Percentiles rank a stretch among this genome's conserved stretches.
These are phyloP conservation scores for Maniola jurtina DNA, from an alignment of 1,140 invertebrate species.

Conservation along the genomic window DNA sequence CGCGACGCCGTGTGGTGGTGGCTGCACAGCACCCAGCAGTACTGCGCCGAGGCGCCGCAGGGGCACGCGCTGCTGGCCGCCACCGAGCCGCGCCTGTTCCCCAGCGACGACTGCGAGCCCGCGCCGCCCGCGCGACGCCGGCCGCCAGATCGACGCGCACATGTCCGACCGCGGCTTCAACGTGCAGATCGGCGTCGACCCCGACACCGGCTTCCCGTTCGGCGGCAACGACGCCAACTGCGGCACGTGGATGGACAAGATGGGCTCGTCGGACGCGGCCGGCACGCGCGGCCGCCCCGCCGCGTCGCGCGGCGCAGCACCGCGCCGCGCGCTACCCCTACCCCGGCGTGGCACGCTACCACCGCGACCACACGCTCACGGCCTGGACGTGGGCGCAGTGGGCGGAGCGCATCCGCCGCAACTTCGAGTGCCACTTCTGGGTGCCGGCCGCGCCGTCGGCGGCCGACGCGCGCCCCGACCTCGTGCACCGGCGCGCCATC, in stretches of 20 bases:
- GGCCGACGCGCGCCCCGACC: slow-evolving; percentile 83
- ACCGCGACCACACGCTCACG: slow-evolving; percentile 82
- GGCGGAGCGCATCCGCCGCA: slow-evolving; percentile 88
- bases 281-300: slow-evolving; percentile 95
- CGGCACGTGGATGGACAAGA: slow-evolving; percentile 99
- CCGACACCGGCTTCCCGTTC: slow-evolving; percentile 96
- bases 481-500: slow-evolving; percentile 94
- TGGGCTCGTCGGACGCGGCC: slow-evolving; percentile 96
- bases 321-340: slow-evolving; percentile 87
- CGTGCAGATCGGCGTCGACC: slow-evolving; percentile 93
- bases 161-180: slow-evolving; percentile 97
- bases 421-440: slow-evolving; percentile 95
- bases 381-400: slow-evolving; percentile 91
- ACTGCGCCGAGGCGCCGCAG: slow-evolving; percentile 85
- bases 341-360: slow-evolving; percentile 85
- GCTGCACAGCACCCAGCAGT: slow-evolving; percentile 91
- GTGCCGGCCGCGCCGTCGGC: slow-evolving; percentile 81
- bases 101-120: slow-evolving; percentile 88
- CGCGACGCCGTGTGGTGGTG: slow-evolving; percentile 99
- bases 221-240: slow-evolving; percentile 98
- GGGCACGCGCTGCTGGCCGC: slow-evolving; percentile 85
- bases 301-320: slow-evolving; percentile 89
- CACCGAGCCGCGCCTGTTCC: slow-evolving; percentile 88
- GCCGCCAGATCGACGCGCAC: slow-evolving; percentile 93
- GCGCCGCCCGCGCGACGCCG: slow-evolving; percentile 92